Percentiles rank a stretch among this genome's conserved stretches.
Conservation (phyloP, 2,888 invertebrate genomes). For the Myopa tessellatipennis region DNA sequence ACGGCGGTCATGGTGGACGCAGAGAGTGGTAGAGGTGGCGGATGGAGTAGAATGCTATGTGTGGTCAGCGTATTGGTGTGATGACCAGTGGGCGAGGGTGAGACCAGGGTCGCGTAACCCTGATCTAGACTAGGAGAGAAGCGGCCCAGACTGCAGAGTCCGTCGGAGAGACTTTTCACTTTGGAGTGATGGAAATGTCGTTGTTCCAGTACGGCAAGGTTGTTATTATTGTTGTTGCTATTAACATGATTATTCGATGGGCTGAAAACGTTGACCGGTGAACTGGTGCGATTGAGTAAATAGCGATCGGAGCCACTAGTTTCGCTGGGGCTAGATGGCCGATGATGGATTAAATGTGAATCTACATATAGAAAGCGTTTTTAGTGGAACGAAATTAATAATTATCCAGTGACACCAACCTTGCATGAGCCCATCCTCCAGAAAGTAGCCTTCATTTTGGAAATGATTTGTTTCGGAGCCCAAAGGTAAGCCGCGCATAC, state of each 20-base stretch:
- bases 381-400: not conserved
- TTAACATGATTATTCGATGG: conserved; percentile 51
- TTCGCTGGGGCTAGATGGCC: conserved; percentile 67
- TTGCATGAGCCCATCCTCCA: conserved; percentile 59
- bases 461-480: conserved; percentile 66
- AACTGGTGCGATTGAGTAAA: conserved; percentile 63
- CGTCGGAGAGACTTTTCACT: conserved; percentile 66
- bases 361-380: conserved; percentile 50
- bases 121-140: conserved; percentile 80
- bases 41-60: conserved; percentile 52
- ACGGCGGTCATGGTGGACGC: conserved; percentile 47
- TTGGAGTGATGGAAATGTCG: conserved; percentile 63
- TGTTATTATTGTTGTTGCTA: conserved; percentile 48
- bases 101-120: conserved; percentile 83
- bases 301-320: conserved; percentile 68
- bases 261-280: conserved; percentile 63
- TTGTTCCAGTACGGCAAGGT: conserved; percentile 57
- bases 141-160: conserved; percentile 67
- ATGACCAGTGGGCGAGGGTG: conserved; percentile 70
- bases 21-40: conserved; percentile 46
- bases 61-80: conserved; percentile 55
- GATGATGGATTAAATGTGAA: conserved; percentile 59
- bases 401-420: conserved; percentile 34
- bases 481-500: conserved; percentile 63
- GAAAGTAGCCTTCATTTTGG: conserved; percentile 66